phyloP scores from a whole-genome alignment of 1,140 invertebrate genomes.

The Drosophila equinoxialis region DNA sequence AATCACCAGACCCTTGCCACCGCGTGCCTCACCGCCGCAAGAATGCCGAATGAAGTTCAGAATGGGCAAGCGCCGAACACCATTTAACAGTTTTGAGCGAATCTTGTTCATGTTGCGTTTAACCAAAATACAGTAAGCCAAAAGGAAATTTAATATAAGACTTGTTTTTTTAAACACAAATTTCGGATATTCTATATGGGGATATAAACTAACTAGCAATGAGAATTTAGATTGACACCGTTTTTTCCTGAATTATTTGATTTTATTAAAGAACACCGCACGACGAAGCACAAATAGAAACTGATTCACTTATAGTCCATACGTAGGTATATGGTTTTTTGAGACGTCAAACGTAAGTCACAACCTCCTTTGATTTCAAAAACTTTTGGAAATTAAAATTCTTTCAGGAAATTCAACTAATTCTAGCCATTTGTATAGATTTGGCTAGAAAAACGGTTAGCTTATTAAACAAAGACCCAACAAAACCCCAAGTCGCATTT shows the following conservation, averaged over 20 bases:
- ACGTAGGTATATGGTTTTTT: not conserved
- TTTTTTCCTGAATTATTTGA: not conserved
- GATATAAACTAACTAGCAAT: not conserved
- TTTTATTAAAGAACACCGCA: not conserved
- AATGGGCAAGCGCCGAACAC: not conserved
- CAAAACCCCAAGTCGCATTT: too few relatives aligned
- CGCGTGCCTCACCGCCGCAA: constrained; percentile 7
- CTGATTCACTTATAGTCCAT: not conserved
- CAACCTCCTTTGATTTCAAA: not conserved
- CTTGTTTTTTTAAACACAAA: too few relatives aligned
- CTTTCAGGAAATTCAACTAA: too few relatives aligned
- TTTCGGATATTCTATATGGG: too few relatives aligned
- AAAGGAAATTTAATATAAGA: not conserved
- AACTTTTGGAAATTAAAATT: not conserved
- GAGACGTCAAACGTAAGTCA: not conserved
- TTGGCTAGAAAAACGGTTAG: too few relatives aligned
- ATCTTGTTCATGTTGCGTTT: constrained; percentile 28
- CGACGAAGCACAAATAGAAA: not conserved
- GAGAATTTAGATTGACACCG: not conserved
- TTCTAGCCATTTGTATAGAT: too few relatives aligned
- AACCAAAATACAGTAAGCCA: not conserved
- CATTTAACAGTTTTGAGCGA: constrained; percentile 9
- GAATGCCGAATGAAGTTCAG: constrained; percentile 34
- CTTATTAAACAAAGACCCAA: too few relatives aligned
- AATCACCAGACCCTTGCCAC: constrained; percentile 65